A percentile compares a stretch with the other conserved stretches of the same genome.
These are phyloP conservation scores for Hoplias malabaricus DNA, from an alignment of 2,113 vertebrate species.

Conservation along the genomic window DNA sequence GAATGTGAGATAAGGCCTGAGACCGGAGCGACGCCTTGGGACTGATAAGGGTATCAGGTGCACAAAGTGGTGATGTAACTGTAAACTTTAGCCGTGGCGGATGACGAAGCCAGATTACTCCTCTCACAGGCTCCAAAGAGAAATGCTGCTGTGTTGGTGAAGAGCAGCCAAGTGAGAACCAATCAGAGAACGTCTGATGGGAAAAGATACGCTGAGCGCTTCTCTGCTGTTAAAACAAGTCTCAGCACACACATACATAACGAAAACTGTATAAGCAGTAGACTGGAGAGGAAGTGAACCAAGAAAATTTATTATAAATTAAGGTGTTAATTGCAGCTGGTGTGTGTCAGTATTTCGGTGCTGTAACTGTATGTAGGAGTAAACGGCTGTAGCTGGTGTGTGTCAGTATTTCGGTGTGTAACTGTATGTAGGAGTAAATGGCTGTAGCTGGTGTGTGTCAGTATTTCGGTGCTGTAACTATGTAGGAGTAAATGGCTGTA, in stretches of 20 bases:
- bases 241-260: neutral
- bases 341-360: no score
- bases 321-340: no score
- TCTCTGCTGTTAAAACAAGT: conserved; percentile 18
- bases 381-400: no score
- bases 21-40: neutral
- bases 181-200: conserved; percentile 4
- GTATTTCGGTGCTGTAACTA: no score
- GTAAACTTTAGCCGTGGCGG: conserved; percentile 22
- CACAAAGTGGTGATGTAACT: conserved; percentile 21
- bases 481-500: no score
- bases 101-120: neutral
- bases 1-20: neutral
- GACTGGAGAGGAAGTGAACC: neutral
- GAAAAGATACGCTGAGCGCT: conserved; percentile 16
- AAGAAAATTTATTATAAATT: neutral
- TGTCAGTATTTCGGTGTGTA: no score
- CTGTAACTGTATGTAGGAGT: no score
- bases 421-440: no score
- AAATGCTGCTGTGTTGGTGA: conserved; percentile 9
- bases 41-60: conserved; percentile 33
- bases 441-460: no score
- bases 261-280: neutral
- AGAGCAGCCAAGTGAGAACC: conserved; percentile 2
- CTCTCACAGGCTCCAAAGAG: neutral